Percentiles rank a stretch among this genome's conserved stretches.
Conservation (phyloP, 2,113 vertebrate species). For the Megalops atlanticus region DNA sequence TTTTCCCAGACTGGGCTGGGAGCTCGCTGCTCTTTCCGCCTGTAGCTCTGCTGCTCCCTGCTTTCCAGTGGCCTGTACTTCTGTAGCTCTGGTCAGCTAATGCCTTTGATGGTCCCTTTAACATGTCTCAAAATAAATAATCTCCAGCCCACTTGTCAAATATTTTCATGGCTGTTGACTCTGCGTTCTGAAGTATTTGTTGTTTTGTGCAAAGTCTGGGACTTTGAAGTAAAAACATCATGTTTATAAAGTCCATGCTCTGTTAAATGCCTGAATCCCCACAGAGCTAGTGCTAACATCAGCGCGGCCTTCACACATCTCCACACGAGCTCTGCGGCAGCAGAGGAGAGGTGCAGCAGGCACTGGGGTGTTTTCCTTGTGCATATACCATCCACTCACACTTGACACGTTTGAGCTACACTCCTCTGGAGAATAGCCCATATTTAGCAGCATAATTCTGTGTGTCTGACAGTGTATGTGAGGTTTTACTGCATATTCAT, state of each 20-base stretch:
- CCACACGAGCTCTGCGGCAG: background rate
- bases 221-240: background rate
- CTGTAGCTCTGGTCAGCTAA: no score
- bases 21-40: no score
- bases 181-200: background rate
- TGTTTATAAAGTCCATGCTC: background rate
- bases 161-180: no score
- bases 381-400: background rate
- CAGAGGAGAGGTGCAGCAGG: background rate
- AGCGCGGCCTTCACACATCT: background rate
- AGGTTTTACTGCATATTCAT: background rate
- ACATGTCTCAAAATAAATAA: no score
- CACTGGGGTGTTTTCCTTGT: background rate
- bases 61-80: no score
- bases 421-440: background rate
- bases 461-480: background rate
- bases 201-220: background rate
- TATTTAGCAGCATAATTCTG: background rate
- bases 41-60: no score
- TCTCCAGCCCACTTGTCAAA: no score
- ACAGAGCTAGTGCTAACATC: background rate
- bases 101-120: no score
- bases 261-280: background rate
- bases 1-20: no score
- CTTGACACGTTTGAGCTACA: background rate